Percentiles rank a stretch among this genome's conserved stretches.
Conservation (phyloP, 2,113 vertebrate species). For the Planiliza haematocheilus region DNA sequence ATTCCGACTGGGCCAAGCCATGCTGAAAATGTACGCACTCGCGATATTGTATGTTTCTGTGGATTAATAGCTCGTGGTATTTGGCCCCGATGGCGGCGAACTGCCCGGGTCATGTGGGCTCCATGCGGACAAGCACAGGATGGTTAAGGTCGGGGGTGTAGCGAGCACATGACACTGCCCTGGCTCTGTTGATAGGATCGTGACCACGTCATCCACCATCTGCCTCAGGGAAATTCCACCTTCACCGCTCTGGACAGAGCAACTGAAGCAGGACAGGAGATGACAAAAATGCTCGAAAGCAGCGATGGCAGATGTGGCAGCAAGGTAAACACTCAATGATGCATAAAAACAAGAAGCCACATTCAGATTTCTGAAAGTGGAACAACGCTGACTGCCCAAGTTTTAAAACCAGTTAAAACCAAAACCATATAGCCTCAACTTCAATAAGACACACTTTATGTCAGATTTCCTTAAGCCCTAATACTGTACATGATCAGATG, state of each 20-base stretch:
- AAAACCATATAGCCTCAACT: too few species aligned
- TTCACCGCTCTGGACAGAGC: neutral
- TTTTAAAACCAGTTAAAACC: too few species aligned
- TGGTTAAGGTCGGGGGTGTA: slow-evolving; percentile 6
- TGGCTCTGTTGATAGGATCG: slow-evolving; percentile 33
- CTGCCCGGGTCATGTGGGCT: slow-evolving; percentile 11
- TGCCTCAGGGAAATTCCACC: slow-evolving; percentile 70
- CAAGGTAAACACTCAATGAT: neutral
- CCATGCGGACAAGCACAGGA: slow-evolving; percentile 41
- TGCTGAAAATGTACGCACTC: slow-evolving; percentile 59
- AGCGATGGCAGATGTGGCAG: neutral
- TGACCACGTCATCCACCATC: slow-evolving; percentile 57
- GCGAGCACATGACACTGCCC: slow-evolving; percentile 25
- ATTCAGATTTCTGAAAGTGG: too few species aligned
- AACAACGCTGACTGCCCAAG: too few species aligned
- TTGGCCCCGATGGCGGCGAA: neutral
- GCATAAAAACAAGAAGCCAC: neutral
- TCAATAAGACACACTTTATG: too few species aligned
- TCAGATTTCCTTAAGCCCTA: too few species aligned
- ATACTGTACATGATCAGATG: too few species aligned
- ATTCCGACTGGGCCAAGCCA: slow-evolving; percentile 57
- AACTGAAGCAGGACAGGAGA: neutral
- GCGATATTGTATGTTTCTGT: slow-evolving; percentile 18
- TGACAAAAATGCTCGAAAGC: neutral
- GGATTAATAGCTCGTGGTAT: slow-evolving; percentile 38